These are phyloP conservation scores for Hycleus cichorii DNA, from an alignment of 1,140 invertebrate genomes.

Conservation along the genomic window DNA sequence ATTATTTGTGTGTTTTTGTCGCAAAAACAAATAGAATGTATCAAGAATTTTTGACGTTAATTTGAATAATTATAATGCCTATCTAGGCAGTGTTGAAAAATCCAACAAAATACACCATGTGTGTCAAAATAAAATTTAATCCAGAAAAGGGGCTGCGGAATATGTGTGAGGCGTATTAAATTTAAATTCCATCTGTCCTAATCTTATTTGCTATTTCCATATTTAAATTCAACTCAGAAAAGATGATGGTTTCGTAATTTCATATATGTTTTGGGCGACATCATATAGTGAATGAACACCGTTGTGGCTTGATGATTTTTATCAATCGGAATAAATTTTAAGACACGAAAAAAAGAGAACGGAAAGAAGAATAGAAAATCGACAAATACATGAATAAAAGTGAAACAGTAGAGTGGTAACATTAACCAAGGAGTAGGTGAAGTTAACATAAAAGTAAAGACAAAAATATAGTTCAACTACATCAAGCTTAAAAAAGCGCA, in stretches of 20 bases:
- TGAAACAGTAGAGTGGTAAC: background rate
- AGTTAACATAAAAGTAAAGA: slow-evolving; percentile 7
- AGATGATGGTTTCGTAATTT: slow-evolving; percentile 21
- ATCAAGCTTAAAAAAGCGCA: slow-evolving; percentile 22
- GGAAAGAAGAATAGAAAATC: background rate
- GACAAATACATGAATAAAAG: background rate
- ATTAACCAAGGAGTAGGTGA: background rate
- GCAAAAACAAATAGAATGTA: too few relatives aligned
- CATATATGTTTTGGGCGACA: slow-evolving; percentile 21
- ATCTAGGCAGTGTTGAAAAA: too few relatives aligned
- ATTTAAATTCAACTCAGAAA: slow-evolving; percentile 22
- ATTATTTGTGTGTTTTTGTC: too few relatives aligned
- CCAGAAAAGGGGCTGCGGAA: slow-evolving; percentile 6
- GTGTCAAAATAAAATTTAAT: slow-evolving; percentile 10
- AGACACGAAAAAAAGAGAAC: background rate
- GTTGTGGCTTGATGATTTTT: slow-evolving; percentile 23
- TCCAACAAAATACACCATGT: too few relatives aligned
- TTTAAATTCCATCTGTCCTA: slow-evolving; percentile 20
- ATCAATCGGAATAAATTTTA: slow-evolving; percentile 24
- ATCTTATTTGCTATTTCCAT: slow-evolving; percentile 26
- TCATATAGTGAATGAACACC: slow-evolving; percentile 20
- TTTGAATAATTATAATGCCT: too few relatives aligned
- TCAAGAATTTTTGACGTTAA: too few relatives aligned
- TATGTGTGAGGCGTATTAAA: slow-evolving; percentile 18
- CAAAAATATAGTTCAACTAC: slow-evolving; percentile 12